Percentiles rank a stretch among this genome's conserved stretches.
phyloP scores from a whole-genome alignment of 2,888 invertebrate genomes.

The Girardia tigrina region DNA sequence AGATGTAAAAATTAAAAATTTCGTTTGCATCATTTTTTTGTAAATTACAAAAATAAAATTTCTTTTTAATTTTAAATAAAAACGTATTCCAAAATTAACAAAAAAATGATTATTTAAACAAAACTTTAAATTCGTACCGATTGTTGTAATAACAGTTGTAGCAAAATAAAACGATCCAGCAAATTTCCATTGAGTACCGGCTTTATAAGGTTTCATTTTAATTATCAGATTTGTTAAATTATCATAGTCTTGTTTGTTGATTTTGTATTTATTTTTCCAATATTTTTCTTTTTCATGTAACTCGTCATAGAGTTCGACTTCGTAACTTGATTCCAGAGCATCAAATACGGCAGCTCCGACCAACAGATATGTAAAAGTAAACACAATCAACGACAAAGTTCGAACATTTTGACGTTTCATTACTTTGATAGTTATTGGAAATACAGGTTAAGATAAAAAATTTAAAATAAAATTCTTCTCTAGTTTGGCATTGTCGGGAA shows the following conservation, averaged over 20 bases:
- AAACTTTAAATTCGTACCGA: constrained; percentile 55
- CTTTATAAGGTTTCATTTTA: constrained; percentile 88
- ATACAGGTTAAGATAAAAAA: not conserved
- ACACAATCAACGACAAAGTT: constrained; percentile 86
- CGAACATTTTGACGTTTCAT: constrained; percentile 98
- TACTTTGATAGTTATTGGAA: not conserved
- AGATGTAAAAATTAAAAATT: no score
- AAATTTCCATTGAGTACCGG: constrained; percentile 98
- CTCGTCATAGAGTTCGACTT: constrained; percentile 50
- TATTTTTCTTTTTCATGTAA: constrained; percentile 1
- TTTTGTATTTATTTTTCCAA: constrained; percentile 28
- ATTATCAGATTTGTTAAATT: constrained; percentile 79
- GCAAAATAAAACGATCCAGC: constrained; percentile 97
- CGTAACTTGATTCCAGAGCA: constrained; percentile 85
- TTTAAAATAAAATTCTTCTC: not conserved
- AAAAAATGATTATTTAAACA: no score
- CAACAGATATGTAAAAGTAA: constrained; percentile 93
- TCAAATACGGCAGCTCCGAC: constrained; percentile 98
- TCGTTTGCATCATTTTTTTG: no score
- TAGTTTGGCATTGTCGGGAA: not conserved
- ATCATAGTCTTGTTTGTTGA: constrained; percentile 45
- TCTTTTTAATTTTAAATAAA: no score
- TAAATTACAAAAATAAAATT: no score
- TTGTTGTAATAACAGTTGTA: constrained; percentile 91
- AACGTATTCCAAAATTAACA: no score